phyloP scores from a whole-genome alignment of 2,797 vertebrate species.

The Dromococcyx pavoninus region DNA sequence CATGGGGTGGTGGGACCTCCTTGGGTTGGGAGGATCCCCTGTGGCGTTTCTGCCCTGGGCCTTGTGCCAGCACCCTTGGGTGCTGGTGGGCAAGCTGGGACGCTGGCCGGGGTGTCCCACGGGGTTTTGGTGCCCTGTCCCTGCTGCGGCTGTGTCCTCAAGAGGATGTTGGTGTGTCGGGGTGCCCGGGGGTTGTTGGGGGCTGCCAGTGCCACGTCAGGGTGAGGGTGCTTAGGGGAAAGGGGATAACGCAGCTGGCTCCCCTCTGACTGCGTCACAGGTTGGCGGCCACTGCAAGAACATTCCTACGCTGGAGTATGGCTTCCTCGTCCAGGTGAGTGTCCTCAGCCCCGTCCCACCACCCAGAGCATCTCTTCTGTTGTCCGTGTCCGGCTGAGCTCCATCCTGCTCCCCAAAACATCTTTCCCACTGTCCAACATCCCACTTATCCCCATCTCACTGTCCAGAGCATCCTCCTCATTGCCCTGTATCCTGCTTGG shows the following conservation, averaged over 20 bases:
- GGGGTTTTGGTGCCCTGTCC: background rate
- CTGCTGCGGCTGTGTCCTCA: accelerated
- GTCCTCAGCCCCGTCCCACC: accelerated
- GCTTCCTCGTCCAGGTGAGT: conserved; percentile 96
- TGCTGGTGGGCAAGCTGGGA: background rate
- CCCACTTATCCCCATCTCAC: no score
- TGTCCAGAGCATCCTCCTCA: background rate
- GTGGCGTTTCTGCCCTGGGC: background rate
- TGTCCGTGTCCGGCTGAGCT: no score
- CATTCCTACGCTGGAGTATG: conserved; percentile 96
- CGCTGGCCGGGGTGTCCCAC: accelerated
- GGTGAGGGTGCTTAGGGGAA: background rate
- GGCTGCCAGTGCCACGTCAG: accelerated
- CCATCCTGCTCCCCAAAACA: no score
- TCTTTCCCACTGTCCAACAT: no score
- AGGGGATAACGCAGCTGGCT: conserved; percentile 20
- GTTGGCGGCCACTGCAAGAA: conserved; percentile 99
- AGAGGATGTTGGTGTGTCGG: accelerated
- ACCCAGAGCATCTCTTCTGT: accelerated
- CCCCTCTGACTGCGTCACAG: conserved; percentile 79
- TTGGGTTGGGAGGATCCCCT: background rate
- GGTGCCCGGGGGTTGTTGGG: accelerated
- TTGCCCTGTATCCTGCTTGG: background rate
- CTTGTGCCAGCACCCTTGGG: background rate
- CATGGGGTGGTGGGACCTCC: accelerated